Base-by-base conservation (phyloP, 2,113 vertebrate species). In the Hylia prasina region DNA sequence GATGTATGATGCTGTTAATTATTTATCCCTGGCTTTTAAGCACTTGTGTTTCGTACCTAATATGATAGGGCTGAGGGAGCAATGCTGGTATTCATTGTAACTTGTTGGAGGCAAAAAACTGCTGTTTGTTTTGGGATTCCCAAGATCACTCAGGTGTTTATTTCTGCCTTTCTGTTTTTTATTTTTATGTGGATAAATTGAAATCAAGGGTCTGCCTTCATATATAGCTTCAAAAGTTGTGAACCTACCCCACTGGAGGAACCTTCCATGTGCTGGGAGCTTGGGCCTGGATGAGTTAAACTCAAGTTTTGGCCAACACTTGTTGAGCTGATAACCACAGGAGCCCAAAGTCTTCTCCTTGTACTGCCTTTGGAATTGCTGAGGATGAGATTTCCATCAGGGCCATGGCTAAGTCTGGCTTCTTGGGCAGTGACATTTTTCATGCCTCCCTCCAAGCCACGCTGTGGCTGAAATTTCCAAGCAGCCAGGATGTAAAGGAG, bases 1-100 rank as follows among this genome's bases (percentile, higher is more conserved):
- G 44, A 92, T 96, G 60, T 13, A 94, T 96, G 82, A 71, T 28
- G 69, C n/a, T 81, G 56, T 96, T 89, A 94, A 96, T 96, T 96
- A 95, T 96, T 96, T 51, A 97, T 89, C 19, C 40, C 53, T 92
- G 56, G 79, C 85, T 96, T 96, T 96, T 86, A 94, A 87, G 90
- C 71, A 22, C 76, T 96, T 90, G 79, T 47, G 54, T 10, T 94
- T 88, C 66, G 79, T 77, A 65, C 88, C 64, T 88, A 83, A 92
- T 83, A 71, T 16, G 13, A 60, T 0, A 4, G 58, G 90, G 85
- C 75, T 86, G 64, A 54, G 80, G 80, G 79, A 91, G 33, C 15
- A 48, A 42, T 40, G 75, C 9, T 81, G 68, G 68, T 68, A 70
- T 88, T 78, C 71, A 64, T 37, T 90, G 60, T 57, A 78, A 88